These are phyloP conservation scores for Phyllopteryx taeniolatus DNA, from an alignment of 2,113 vertebrate species.

Conservation along the genomic window DNA sequence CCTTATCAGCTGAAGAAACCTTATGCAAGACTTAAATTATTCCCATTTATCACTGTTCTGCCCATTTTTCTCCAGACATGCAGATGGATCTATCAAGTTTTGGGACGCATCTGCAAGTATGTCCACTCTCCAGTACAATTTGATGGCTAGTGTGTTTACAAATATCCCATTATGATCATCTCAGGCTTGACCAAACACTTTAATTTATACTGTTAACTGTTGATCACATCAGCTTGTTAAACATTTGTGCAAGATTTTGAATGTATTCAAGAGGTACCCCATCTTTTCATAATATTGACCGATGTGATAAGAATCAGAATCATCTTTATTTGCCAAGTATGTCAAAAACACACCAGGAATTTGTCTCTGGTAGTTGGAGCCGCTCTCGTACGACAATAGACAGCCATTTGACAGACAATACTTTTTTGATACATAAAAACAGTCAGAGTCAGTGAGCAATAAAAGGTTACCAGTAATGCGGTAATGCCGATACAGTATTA, in stretches of 20 bases:
- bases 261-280: background rate
- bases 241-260: too few species aligned
- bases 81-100: constrained; percentile 96
- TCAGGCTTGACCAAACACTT: background rate
- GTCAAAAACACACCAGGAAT: too few species aligned
- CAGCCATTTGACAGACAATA: too few species aligned
- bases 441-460: too few species aligned
- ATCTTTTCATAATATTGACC: background rate
- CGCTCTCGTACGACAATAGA: too few species aligned
- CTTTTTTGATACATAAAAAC: too few species aligned
- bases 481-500: too few species aligned
- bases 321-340: too few species aligned
- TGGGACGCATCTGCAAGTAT: constrained; percentile 85
- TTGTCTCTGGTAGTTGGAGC: too few species aligned
- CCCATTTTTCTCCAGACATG: constrained; percentile 77
- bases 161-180: background rate
- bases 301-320: background rate
- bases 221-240: too few species aligned
- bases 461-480: too few species aligned
- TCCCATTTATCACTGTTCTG: background rate
- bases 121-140: constrained; percentile 52
- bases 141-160: background rate
- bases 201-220: background rate
- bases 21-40: background rate
- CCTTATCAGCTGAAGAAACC: background rate